phyloP scores from a whole-genome alignment of 2,888 invertebrate genomes.

The Acleris laterana region DNA sequence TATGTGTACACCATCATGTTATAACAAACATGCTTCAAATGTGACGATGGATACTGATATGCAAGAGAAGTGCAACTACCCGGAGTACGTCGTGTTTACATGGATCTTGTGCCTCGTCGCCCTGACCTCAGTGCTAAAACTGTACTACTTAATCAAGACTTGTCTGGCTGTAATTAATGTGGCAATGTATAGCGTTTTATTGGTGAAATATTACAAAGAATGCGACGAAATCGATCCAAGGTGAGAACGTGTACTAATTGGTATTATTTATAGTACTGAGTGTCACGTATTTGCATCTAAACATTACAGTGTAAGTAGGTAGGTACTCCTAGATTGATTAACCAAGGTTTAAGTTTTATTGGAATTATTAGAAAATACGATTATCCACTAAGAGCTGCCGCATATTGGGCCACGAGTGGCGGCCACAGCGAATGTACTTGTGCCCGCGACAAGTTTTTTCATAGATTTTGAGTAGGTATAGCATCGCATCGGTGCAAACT shows the following conservation, averaged over 20 bases:
- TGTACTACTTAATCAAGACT: slow-evolving; percentile 94
- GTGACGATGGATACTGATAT: slow-evolving; percentile 1
- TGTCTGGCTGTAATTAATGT: slow-evolving; percentile 91
- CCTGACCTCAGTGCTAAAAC: slow-evolving; percentile 94
- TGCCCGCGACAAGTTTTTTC: too few relatives aligned
- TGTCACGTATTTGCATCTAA: too few relatives aligned
- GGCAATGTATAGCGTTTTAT: slow-evolving; percentile 88
- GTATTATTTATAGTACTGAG: too few relatives aligned
- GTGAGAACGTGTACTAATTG: slow-evolving; percentile 56
- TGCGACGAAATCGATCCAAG: slow-evolving; percentile 68
- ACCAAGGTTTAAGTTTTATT: too few relatives aligned
- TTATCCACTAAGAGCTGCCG: too few relatives aligned
- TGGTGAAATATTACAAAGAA: slow-evolving; percentile 84
- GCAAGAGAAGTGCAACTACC: slow-evolving; percentile 83
- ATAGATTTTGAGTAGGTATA: too few relatives aligned
- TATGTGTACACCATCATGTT: slow-evolving; percentile 59
- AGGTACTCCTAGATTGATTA: too few relatives aligned
- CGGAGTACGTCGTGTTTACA: slow-evolving; percentile 96
- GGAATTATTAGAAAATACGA: too few relatives aligned
- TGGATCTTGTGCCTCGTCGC: slow-evolving; percentile 97
- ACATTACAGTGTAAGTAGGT: too few relatives aligned
- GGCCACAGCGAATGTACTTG: too few relatives aligned
- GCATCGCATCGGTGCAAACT: too few relatives aligned
- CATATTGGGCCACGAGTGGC: too few relatives aligned
- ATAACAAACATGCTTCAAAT: neutral